Percentiles rank a stretch among this genome's conserved stretches.
Evolutionary conservation across 2,888 invertebrate genomes (phyloP).

Genomic region (Eupithecia pulchellata): DNA sequence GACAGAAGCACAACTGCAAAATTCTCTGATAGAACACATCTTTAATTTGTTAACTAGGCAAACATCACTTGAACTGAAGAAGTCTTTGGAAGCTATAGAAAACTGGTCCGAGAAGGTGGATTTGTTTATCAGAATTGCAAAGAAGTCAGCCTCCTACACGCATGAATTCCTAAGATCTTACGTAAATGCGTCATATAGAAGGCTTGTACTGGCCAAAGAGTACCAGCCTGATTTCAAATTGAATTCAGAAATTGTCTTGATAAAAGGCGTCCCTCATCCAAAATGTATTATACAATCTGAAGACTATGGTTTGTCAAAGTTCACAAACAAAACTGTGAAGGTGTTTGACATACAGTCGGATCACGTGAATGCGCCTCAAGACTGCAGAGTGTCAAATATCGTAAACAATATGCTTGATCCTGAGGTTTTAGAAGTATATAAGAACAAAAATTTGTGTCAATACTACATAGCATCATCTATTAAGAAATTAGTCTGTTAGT

Average conservation of each 20-base stretch:
- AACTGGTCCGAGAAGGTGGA: slow-evolving; percentile 50
- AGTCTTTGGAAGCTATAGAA: slow-evolving; percentile 36
- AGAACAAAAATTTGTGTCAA: background rate
- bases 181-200: slow-evolving; percentile 47
- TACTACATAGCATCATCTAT: background rate
- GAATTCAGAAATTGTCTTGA: slow-evolving; percentile 53
- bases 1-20: slow-evolving; percentile 50
- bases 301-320: slow-evolving; percentile 54
- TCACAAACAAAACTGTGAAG: slow-evolving; percentile 47
- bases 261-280: slow-evolving; percentile 52
- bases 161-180: slow-evolving; percentile 47
- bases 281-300: slow-evolving; percentile 37
- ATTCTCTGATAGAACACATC: slow-evolving; percentile 48
- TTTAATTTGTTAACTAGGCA: slow-evolving; percentile 47
- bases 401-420: slow-evolving; percentile 51
- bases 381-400: slow-evolving; percentile 51
- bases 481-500: background rate
- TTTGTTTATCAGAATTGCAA: slow-evolving; percentile 39
- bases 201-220: slow-evolving; percentile 47
- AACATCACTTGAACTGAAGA: slow-evolving; percentile 37
- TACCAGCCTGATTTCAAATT: slow-evolving; percentile 51
- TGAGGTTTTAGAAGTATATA: background rate
- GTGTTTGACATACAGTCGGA: slow-evolving; percentile 50
- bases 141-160: slow-evolving; percentile 38
- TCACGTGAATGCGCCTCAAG: slow-evolving; percentile 46